These are phyloP conservation scores for Procambarus virginalis DNA, from an alignment of 1,140 invertebrate genomes.

Conservation along the genomic window DNA sequence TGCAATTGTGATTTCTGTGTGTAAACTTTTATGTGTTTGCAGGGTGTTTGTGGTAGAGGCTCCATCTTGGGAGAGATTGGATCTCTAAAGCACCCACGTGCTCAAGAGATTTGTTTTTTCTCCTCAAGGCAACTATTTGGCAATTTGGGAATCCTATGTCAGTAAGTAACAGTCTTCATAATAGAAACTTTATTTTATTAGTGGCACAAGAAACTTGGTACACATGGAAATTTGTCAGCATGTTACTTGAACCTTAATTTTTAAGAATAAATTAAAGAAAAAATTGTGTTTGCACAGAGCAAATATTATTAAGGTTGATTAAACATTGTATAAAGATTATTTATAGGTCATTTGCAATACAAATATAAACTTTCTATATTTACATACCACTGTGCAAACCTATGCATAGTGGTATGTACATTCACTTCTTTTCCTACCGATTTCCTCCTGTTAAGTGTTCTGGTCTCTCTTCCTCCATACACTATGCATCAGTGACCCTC, in stretches of 20 bases:
- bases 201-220: neutral
- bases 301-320: too few species aligned
- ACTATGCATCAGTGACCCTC: too few species aligned
- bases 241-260: neutral
- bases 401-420: too few species aligned
- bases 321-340: too few species aligned
- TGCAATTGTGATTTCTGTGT: too few species aligned
- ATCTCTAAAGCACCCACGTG: conserved; percentile 50
- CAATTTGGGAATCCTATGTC: conserved; percentile 58
- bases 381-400: too few species aligned
- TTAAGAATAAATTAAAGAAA: neutral
- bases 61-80: conserved; percentile 58
- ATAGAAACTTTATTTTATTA: neutral
- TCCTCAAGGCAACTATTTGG: conserved; percentile 44
- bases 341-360: too few species aligned
- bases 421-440: too few species aligned
- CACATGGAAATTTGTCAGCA: neutral
- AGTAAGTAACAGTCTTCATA: conserved; percentile 31
- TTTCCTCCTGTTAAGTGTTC: too few species aligned
- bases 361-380: too few species aligned
- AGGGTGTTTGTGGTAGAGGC: conserved; percentile 58
- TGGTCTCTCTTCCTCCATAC: too few species aligned
- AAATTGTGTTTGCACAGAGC: neutral
- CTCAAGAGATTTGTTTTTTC: conserved; percentile 61
- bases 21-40: neutral